Base-by-base conservation (phyloP, 2,113 vertebrate species). In the Parus major region DNA sequence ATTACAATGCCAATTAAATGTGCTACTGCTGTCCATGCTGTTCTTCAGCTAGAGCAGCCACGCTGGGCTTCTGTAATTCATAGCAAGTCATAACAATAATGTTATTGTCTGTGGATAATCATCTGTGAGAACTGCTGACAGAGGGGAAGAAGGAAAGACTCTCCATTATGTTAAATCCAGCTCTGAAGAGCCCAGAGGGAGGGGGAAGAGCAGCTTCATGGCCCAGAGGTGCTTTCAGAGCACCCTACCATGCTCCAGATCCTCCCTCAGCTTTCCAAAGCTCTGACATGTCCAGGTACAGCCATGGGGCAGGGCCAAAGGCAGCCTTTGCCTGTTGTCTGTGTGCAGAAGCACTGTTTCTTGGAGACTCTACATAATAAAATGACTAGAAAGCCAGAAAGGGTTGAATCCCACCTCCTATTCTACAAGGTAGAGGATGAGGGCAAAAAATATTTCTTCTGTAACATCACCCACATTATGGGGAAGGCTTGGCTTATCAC, bases 121-220 rank as follows among this genome's bases (percentile, higher is more conserved):
- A 77, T 82, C 81, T 80, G 75, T 75, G 77, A 94, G 76, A 93
- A 81, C 20, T 90, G 79, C 76, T 93, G 90, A 90, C 57, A 61
- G 64, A 53, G 35, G 1, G 6, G 14, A 65, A 89, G 59, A 52
- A 82, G 35, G 39, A 91, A 80, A 90, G n/a, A 2, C 47, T 66
- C 50, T 56, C 52, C 22, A 17, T 46, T 81, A 28, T 69, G 27
- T 24, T 44, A 76, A 82, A 72, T 24, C 55, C 59, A 69, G 50
- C 9, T 59, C 61, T 17, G 52, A 91, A 84, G 24, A 95, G 50
- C 23, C 47, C 46, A 35, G 22, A 55, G n/a, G 33, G 25, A 50
- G 21, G 28, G 29, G 3, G 15, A 59, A 76, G 42, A 9, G 22
- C n/a, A 75, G 59, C 33, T 1, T 13, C 19, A n/a, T 4, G 5